These are phyloP conservation scores for Drosophila pallidifrons DNA, from an alignment of 1,140 invertebrate genomes.

Conservation along the genomic window DNA sequence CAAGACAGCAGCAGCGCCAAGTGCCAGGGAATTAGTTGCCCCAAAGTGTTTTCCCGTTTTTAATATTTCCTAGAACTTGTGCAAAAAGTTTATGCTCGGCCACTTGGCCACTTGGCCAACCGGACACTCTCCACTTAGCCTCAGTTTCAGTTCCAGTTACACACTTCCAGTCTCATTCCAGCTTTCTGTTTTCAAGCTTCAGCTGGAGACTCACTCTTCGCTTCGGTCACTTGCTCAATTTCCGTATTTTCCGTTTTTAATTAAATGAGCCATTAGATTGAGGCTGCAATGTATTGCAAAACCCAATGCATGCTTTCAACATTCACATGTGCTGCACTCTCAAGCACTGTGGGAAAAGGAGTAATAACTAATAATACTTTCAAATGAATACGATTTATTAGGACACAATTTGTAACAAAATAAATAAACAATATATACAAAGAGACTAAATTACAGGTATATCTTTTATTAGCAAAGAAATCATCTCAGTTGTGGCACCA, in stretches of 20 bases:
- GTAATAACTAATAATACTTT: too few species aligned
- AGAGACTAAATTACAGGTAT: too few species aligned
- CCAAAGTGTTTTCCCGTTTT: constrained; percentile 81
- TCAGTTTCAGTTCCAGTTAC: background rate
- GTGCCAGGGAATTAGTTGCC: constrained; percentile 69
- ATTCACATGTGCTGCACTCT: constrained; percentile 1
- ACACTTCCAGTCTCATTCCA: background rate
- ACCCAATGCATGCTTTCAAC: constrained; percentile 19
- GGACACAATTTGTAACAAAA: too few species aligned
- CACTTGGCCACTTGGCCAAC: constrained; percentile 47
- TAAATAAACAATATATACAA: too few species aligned
- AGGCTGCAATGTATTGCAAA: constrained; percentile 31
- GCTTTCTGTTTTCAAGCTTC: background rate
- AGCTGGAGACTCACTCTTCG: constrained; percentile 36
- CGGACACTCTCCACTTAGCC: background rate
- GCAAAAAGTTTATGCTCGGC: constrained; percentile 27
- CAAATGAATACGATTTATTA: too few species aligned
- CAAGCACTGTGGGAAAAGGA: background rate
- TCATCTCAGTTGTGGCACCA: too few species aligned
- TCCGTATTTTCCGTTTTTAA: constrained; percentile 80
- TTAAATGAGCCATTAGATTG: constrained; percentile 77
- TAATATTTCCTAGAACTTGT: constrained; percentile 72
- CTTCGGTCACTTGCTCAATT: constrained; percentile 70
- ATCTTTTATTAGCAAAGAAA: too few species aligned
- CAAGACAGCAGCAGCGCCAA: constrained; percentile 16